Percentiles rank a stretch among this genome's conserved stretches.
Conservation (phyloP, 2,888 invertebrate genomes). For the Mamestra brassicae region DNA sequence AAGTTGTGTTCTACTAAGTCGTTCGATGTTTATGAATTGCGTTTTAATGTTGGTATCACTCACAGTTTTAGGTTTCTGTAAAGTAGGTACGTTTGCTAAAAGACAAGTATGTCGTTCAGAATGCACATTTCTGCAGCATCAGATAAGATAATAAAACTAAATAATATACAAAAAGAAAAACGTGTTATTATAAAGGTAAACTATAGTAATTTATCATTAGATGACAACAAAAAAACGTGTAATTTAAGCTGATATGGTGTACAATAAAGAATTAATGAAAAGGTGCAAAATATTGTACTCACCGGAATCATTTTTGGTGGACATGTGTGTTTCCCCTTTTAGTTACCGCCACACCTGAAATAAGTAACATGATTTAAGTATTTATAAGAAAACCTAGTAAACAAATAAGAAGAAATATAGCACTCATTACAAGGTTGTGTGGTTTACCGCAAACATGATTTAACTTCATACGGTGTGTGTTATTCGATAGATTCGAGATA, state of each 20-base stretch:
- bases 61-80: neutral
- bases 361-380: conserved; percentile 64
- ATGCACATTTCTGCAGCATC: neutral
- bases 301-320: conserved; percentile 89
- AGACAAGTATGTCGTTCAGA: neutral
- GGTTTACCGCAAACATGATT: conserved; percentile 46
- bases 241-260: too few relatives aligned
- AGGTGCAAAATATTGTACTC: conserved; percentile 65
- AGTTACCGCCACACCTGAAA: conserved; percentile 77
- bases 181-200: too few relatives aligned
- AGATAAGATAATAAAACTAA: too few relatives aligned
- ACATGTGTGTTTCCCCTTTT: conserved; percentile 85
- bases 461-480: conserved; percentile 5
- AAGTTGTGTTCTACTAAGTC: neutral
- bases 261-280: too few relatives aligned
- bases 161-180: too few relatives aligned
- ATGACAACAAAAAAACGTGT: neutral
- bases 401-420: conserved; percentile 24
- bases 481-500: conserved; percentile 22
- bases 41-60: neutral
- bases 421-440: conserved; percentile 45
- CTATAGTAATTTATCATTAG: neutral
- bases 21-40: neutral
- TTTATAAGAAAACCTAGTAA: neutral
- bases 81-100: neutral